Base-by-base conservation (phyloP, 2,797 vertebrate genomes). In the Perdix hodgsoniae region DNA sequence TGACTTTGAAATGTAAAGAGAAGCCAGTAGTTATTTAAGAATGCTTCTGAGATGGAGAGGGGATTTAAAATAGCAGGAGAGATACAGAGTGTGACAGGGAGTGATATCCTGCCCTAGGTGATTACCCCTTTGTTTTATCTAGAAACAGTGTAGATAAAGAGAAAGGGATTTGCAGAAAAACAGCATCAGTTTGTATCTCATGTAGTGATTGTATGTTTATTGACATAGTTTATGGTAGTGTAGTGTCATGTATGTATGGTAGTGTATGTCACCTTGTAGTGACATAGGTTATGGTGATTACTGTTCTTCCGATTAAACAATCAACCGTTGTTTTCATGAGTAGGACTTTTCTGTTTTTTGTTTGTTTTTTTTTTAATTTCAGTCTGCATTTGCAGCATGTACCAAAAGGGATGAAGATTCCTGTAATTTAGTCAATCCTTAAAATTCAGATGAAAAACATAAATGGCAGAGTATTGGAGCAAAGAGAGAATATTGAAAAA, bases 161-260 rank as follows among this genome's bases (percentile, higher is more conserved):
- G 18, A n/a, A 57, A 52, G 54, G 10, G 4, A 14, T 66, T 82
- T 61, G 11, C 37, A 89, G 70, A 21, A 31, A 45, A 59, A 29
- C 7, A 2, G 1, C 45, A 7, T 26, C 65, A 29, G 8, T 56
- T 72, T 2, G 3, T 24, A 11, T 45, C 27, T 89, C 8, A 6
- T 1, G 2, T 14, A 33, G 50, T 18, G 11, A 12, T 11, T 39
- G 31, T 14, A 56, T n/a, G n/a, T n/a, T n/a, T n/a, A n/a, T n/a
- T n/a, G n/a, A n/a, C n/a, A n/a, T n/a, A n/a, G n/a, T n/a, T n/a
- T n/a, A n/a, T n/a, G n/a, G n/a, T n/a, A n/a, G n/a, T n/a, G n/a
- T n/a, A n/a, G n/a, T n/a, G n/a, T n/a, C n/a, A n/a, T n/a, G n/a
- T n/a, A n/a, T n/a, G n/a, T n/a, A n/a, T n/a, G n/a, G n/a, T n/a